Evolutionary conservation across 2,797 vertebrate genomes (phyloP), one percentile per base, ranked within the genome.

Genomic region (Sebastes vulpes): DNA sequence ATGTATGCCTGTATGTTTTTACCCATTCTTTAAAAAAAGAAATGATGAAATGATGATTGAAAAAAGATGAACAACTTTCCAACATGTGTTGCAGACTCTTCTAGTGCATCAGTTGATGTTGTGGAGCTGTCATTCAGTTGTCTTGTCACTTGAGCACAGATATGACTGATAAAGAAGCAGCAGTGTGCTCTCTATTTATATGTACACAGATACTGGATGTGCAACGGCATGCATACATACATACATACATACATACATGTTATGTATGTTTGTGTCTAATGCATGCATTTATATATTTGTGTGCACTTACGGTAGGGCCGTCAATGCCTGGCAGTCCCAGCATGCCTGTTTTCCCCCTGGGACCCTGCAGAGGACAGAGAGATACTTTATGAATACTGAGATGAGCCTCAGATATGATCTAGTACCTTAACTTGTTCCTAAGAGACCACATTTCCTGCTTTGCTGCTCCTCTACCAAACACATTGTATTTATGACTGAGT

Each of bases 281-380:
- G 20, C 52, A 18, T 79, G 20, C 23, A 63, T 67, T 50, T 26
- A 25, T 58, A 69, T 50, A 20, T 61, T 38, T 84, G 28, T 64
- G 28, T 70, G 1, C 82, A 95, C 97, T 98, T 86, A 99, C 98
- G 25, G 87, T 88, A 82, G 97, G 97, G 1, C 98, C 98, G 3
- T 98, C 97, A 1, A 97, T 95, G 68, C 98, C 98, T 35, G 96
- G 68, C 10, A 97, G 86, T 16, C 98, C 98, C 52, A 84, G 94
- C 68, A 98, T 95, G 61, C 98, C 98, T 14, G 81, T 78, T 75
- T 97, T 98, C 56, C 98, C 98, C 2, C 86, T 94, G 1, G 96
- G 96, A 50, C 98, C 98, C 98, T 99, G 91, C 21, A 84, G 4
- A 4, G 35, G 23, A 90, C 53, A 89, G 23, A 85, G 52, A 86